Evolutionary conservation across 2,888 invertebrate genomes (phyloP).

Genomic region (Macrosoma leucophasiata): DNA sequence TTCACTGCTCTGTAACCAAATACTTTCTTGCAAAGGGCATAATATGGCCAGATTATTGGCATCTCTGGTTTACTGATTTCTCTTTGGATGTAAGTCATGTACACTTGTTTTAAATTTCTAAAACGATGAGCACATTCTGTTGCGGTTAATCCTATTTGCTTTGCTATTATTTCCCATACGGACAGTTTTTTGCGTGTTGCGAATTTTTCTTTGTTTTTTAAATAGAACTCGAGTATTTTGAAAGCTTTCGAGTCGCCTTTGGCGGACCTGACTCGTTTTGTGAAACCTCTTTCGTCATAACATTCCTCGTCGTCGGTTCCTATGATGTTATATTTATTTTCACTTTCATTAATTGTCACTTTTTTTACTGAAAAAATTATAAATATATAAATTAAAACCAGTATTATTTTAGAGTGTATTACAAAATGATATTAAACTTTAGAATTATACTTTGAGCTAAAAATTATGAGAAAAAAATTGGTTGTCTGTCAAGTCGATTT

Average conservation of each 20-base stretch:
- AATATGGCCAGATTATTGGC: conserved; percentile 63
- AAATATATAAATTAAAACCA: conserved; percentile 2
- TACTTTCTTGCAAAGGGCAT: conserved; percentile 57
- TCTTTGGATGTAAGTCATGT: conserved; percentile 49
- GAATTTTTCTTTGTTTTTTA: conserved; percentile 59
- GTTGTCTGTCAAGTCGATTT: no score
- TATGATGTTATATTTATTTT: no score
- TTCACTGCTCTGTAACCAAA: conserved; percentile 61
- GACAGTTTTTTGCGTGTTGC: conserved; percentile 44
- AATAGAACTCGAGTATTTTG: conserved; percentile 58
- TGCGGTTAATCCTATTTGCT: conserved; percentile 45
- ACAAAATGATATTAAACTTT: no score
- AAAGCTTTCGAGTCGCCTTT: conserved; percentile 47
- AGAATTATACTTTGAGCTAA: no score
- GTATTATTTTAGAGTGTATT: no score
- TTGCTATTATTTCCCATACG: conserved; percentile 48
- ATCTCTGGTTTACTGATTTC: conserved; percentile 60
- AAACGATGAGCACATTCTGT: conserved; percentile 58
- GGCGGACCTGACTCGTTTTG: conserved; percentile 35
- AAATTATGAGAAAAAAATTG: no score
- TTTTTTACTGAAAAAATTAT: conserved; percentile 43
- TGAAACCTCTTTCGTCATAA: conserved; percentile 42
- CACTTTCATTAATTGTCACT: conserved; percentile 33
- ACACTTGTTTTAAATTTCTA: conserved; percentile 56
- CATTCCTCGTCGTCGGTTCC: conserved; percentile 40